These are phyloP conservation scores for Lycia hirtaria DNA, from an alignment of 2,888 invertebrate species.

Conservation along the genomic window DNA sequence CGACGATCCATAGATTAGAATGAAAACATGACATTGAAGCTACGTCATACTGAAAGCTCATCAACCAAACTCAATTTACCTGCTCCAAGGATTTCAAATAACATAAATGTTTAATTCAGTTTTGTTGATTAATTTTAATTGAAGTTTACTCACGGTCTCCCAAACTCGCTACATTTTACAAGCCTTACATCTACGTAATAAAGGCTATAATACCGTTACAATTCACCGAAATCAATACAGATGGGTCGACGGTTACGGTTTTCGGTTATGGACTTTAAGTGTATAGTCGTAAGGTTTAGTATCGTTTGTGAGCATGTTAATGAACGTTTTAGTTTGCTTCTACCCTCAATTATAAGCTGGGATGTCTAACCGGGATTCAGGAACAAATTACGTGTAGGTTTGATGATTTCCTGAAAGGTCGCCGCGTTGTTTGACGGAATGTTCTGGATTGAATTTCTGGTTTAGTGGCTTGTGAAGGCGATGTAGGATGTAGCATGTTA, in stretches of 20 bases:
- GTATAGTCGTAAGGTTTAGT: constrained; percentile 11
- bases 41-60: constrained; percentile 16
- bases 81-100: constrained; percentile 32
- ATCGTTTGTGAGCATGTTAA: constrained; percentile 8
- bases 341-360: constrained; percentile 28
- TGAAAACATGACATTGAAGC: constrained; percentile 5
- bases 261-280: constrained; percentile 7
- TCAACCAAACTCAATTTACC: constrained; percentile 30
- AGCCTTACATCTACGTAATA: constrained; percentile 7
- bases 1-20: not conserved
- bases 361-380: constrained; percentile 19
- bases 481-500: constrained; percentile 3
- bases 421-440: constrained; percentile 7
- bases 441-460: constrained; percentile 20
- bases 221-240: constrained; percentile 17
- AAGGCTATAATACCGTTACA: not conserved
- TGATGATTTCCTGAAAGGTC: constrained; percentile 30
- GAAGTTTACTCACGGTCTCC: constrained; percentile 25
- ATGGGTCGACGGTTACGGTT: not conserved
- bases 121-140: constrained; percentile 36
- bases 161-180: constrained; percentile 1
- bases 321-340: constrained; percentile 25
- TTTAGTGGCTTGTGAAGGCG: constrained; percentile 14
- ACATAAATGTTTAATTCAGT: constrained; percentile 33
- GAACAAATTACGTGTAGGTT: constrained; percentile 29